Base-by-base conservation (phyloP, 2,113 vertebrate genomes). In the Entomyzon cyanotis region DNA sequence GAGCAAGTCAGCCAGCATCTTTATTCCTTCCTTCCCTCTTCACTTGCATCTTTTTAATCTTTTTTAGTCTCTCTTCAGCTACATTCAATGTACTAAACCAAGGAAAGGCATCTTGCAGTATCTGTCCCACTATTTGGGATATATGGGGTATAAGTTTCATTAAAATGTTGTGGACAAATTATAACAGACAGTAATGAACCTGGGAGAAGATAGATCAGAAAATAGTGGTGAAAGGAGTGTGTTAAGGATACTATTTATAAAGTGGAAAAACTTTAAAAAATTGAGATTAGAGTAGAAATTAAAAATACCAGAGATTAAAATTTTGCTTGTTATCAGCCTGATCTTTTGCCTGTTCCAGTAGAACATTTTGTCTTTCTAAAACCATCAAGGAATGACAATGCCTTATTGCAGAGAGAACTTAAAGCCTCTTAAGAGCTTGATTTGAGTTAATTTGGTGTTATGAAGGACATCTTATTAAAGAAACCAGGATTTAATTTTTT, bases 401-500 rank as follows among this genome's bases (percentile, higher is more conserved):
- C 53, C 42, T 56, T 89, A 17, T 23, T 84, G 11, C 47, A 71
- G 39, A 22, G 20, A 80, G 44, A 87, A 68, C 52, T 67, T 80
- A 83, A 80, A 77, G 28, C 14, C 44, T 81, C 10, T 21, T 68
- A 46, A 74, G n/a, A 75, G 27, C 65, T 95, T 90, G 71, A 75
- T 82, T 71, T 23, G 58, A 85, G 76, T 79, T 91, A 94, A 87
- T 79, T 62, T 87, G 49, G 12, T 92, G 64, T 79, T 95, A 71
- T 64, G 74, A 93, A 91, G 91, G 78, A 82, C 59, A 64, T 82
- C 22, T 67, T 89, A 50, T 78, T 89, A 94, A 80, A 91, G 67
- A 95, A 91, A 41, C 19, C 7, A 42, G 67, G 24, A 47, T 93
- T 89, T 84, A 91, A 71, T 93, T 93, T 94, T 94, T 91, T 89